phyloP scores from a whole-genome alignment of 2,797 vertebrate genomes.

The Miichthys miiuy region DNA sequence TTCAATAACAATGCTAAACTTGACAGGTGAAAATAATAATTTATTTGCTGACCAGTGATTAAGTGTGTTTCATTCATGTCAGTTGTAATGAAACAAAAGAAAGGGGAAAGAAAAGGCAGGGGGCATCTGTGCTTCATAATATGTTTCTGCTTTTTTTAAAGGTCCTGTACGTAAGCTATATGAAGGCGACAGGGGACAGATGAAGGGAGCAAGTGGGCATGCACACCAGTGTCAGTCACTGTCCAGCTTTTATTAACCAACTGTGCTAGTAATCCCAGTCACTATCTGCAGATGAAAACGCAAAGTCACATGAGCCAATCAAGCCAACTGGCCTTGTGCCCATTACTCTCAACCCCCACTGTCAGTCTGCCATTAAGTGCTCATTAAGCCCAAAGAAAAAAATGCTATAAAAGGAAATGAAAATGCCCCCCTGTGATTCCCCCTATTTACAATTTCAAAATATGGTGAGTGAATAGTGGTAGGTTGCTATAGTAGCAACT shows the following conservation, averaged over 20 bases:
- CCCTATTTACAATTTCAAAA: slow-evolving; percentile 64
- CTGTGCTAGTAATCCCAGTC: slow-evolving; percentile 50
- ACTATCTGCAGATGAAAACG: slow-evolving; percentile 60
- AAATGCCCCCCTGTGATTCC: slow-evolving; percentile 50
- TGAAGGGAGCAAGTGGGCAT: slow-evolving; percentile 14
- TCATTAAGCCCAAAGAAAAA: slow-evolving; percentile 70
- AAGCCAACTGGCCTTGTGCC: slow-evolving; percentile 55
- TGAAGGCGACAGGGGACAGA: slow-evolving; percentile 19
- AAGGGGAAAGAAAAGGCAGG: not conserved
- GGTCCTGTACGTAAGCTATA: slow-evolving; percentile 3
- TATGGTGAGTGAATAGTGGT: slow-evolving; percentile 38
- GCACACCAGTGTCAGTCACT: slow-evolving; percentile 37
- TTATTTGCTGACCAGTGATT: not conserved
- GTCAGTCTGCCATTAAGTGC: slow-evolving; percentile 68
- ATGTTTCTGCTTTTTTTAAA: not conserved
- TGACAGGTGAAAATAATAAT: not conserved
- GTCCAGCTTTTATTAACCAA: slow-evolving; percentile 62
- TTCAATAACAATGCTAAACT: not conserved
- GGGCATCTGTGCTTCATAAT: not conserved
- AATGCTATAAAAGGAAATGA: slow-evolving; percentile 56
- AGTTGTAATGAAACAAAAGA: not conserved
- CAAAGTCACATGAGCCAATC: slow-evolving; percentile 63
- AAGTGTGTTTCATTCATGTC: not conserved
- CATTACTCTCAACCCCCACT: slow-evolving; percentile 66
- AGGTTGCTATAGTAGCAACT: slow-evolving; percentile 29